Conservation (phyloP, 1,140 invertebrate genomes). For the Calephelis virginiensis region DNA sequence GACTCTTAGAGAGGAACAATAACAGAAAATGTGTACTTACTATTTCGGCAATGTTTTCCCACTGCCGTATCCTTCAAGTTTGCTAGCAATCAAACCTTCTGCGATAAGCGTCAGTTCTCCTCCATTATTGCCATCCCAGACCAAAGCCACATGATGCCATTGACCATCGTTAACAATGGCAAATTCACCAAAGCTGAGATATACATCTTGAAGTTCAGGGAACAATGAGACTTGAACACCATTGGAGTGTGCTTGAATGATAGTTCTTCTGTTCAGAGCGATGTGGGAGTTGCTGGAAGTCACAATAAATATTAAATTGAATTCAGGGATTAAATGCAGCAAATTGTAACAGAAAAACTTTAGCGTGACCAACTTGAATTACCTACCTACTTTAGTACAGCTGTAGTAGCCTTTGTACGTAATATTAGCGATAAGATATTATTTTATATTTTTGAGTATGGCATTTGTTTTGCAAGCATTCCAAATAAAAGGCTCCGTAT, state of each 20-base stretch:
- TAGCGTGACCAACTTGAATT: no score
- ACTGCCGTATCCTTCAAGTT: conserved; percentile 90
- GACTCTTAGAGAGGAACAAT: not conserved
- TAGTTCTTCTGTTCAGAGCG: conserved; percentile 86
- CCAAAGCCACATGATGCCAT: conserved; percentile 97
- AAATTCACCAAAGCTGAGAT: conserved; percentile 92
- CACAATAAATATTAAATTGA: not conserved
- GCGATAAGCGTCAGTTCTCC: conserved; percentile 93
- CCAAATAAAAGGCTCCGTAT: no score
- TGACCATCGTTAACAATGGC: conserved; percentile 97
- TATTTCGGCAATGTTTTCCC: conserved; percentile 88
- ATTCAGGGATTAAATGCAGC: no score
- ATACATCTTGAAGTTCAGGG: conserved; percentile 92
- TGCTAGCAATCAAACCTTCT: conserved; percentile 95
- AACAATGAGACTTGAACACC: conserved; percentile 94
- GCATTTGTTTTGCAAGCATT: no score
- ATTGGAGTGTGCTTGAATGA: conserved; percentile 93
- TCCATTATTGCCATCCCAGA: conserved; percentile 93
- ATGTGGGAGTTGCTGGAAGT: conserved; percentile 86
- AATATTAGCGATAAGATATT: no score
- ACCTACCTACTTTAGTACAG: no score
- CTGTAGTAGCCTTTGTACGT: no score
- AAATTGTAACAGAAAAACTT: no score
- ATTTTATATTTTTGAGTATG: no score
- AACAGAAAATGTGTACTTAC: conserved; percentile 79